Evolutionary conservation across 2,113 vertebrate species (phyloP).

Genomic region (Tupaia chinensis): DNA sequence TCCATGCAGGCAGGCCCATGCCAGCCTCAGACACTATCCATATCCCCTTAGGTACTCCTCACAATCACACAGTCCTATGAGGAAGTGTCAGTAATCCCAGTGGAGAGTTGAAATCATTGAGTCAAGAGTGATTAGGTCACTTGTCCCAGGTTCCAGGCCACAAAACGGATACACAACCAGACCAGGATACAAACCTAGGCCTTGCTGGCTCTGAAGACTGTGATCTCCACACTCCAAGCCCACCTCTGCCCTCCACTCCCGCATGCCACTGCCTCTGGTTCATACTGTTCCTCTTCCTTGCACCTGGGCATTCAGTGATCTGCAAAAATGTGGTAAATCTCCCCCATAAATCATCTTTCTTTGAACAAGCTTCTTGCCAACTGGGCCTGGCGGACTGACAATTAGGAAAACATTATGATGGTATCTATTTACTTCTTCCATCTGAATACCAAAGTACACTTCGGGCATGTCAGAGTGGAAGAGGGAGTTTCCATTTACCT

Average conservation of each 20-base stretch:
- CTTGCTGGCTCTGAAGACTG: not conserved
- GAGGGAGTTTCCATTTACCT: not conserved
- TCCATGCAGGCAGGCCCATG: not conserved
- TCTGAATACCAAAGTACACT: not conserved
- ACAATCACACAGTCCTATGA: not conserved
- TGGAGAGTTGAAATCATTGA: not conserved
- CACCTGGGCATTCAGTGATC: not conserved
- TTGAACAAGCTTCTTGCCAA: slow-evolving; percentile 14
- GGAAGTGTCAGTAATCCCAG: not conserved
- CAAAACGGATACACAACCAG: not conserved
- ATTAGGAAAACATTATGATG: not conserved
- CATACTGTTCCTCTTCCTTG: too few species aligned
- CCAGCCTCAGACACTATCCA: not conserved
- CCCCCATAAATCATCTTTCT: not conserved
- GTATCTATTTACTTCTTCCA: not conserved
- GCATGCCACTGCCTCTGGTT: not conserved
- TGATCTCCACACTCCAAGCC: not conserved
- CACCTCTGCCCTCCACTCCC: not conserved
- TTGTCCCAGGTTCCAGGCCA: not conserved
- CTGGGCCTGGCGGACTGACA: not conserved
- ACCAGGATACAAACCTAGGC: not conserved
- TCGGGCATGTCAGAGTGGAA: not conserved
- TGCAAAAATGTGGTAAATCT: not conserved
- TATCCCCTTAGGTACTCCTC: not conserved
- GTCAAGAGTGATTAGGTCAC: not conserved